Evolutionary conservation across 2,888 invertebrate species (phyloP).

Genomic region (Pherbina coryleti): DNA sequence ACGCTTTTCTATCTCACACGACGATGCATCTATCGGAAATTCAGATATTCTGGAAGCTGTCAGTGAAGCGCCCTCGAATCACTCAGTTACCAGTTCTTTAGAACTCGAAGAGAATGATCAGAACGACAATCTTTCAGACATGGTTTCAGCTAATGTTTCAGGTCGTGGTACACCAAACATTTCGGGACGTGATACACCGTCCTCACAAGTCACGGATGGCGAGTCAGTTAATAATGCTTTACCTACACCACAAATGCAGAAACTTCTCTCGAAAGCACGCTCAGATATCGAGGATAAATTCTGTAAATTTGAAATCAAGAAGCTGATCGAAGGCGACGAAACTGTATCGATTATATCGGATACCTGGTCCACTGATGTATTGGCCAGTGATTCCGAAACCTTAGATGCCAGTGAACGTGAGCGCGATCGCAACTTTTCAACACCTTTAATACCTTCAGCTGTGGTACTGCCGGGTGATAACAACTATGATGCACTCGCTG

Average conservation of each 20-base stretch:
- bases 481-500: conserved; percentile 65
- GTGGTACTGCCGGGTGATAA: conserved; percentile 70
- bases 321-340: conserved; percentile 85
- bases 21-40: conserved; percentile 92
- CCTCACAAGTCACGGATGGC: conserved; percentile 89
- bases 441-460: conserved; percentile 69
- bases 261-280: conserved; percentile 82
- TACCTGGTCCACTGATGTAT: conserved; percentile 98
- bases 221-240: conserved; percentile 73
- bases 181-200: conserved; percentile 95
- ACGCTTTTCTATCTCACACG: conserved; percentile 86
- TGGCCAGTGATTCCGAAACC: conserved; percentile 96
- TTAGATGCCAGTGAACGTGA: conserved; percentile 84
- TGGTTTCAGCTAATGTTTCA: conserved; percentile 95
- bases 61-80: conserved; percentile 95
- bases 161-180: conserved; percentile 95
- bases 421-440: conserved; percentile 71
- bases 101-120: conserved; percentile 91
- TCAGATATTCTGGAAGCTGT: conserved; percentile 95
- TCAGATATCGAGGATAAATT: conserved; percentile 98
- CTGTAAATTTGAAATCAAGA: conserved; percentile 97
- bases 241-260: conserved; percentile 73
- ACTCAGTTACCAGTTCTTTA: conserved; percentile 91
- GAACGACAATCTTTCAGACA: conserved; percentile 94
- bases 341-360: conserved; percentile 97